These are phyloP conservation scores for Steinernema hermaphroditum DNA, from an alignment of 2,888 invertebrate genomes.

Conservation along the genomic window DNA sequence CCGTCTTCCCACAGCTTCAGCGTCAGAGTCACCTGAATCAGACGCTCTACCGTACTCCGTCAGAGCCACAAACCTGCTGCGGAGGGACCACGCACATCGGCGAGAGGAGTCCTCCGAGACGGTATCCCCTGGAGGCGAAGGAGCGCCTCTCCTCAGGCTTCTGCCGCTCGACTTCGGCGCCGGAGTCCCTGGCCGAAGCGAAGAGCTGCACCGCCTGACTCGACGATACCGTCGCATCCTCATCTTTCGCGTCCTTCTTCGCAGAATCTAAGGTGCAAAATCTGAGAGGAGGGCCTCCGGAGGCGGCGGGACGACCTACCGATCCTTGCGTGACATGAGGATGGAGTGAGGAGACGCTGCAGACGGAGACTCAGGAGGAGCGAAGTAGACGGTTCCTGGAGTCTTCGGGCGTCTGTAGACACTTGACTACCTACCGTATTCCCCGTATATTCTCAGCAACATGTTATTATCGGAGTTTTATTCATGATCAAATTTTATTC, in stretches of 20 bases:
- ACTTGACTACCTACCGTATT: no score
- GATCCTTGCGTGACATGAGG: not conserved
- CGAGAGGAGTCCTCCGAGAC: not conserved
- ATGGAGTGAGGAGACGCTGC: not conserved
- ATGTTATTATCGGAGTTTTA: no score
- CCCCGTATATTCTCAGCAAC: no score
- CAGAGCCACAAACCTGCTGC: not conserved
- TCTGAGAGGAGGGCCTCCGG: not conserved
- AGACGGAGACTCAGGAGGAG: no score
- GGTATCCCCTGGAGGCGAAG: not conserved
- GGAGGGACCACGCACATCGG: not conserved
- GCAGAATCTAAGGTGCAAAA: not conserved
- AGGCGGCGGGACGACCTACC: not conserved
- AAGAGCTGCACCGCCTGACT: constrained; percentile 2
- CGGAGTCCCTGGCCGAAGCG: not conserved
- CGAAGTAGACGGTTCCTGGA: not conserved
- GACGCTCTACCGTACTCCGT: not conserved
- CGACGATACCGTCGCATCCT: not conserved
- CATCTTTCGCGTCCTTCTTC: not conserved
- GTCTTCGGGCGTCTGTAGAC: no score
- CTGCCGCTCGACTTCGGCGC: not conserved
- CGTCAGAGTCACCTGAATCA: constrained; percentile 70
- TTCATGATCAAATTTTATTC: no score
- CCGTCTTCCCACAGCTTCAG: constrained; percentile 91
- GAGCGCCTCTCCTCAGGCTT: not conserved